A percentile compares a stretch with the other conserved stretches of the same genome.
These are phyloP conservation scores for Cryptus viduatorius DNA, from an alignment of 2,888 invertebrate genomes.

Conservation along the genomic window DNA sequence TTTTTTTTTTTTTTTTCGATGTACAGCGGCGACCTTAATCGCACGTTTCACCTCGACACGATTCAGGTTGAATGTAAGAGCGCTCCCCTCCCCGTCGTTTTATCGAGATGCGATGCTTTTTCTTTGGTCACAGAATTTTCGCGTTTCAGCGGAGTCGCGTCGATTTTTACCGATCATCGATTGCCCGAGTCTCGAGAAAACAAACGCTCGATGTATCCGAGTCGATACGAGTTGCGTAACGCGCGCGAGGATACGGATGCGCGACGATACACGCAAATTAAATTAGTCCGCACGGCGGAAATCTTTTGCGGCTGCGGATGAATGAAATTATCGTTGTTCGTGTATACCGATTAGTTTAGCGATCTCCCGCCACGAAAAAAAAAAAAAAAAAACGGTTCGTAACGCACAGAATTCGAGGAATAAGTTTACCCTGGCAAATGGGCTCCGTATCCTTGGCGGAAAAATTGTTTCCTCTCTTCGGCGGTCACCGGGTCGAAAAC, in stretches of 20 bases:
- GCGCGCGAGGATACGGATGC: conserved; percentile 35
- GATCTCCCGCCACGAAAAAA: neutral
- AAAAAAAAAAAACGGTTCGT: neutral
- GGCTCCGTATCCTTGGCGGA: conserved; percentile 87
- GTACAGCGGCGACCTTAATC: conserved; percentile 58
- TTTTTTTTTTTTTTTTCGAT: neutral
- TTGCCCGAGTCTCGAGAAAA: neutral
- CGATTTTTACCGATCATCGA: neutral
- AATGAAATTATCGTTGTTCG: conserved; percentile 6
- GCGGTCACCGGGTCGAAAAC: conserved; percentile 88
- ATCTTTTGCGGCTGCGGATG: neutral
- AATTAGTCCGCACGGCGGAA: conserved; percentile 46
- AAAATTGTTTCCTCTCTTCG: conserved; percentile 87
- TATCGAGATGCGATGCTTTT: neutral
- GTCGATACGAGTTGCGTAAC: conserved; percentile 19
- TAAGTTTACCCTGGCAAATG: conserved; percentile 88
- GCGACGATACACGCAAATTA: conserved; percentile 52
- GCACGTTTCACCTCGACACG: conserved; percentile 63
- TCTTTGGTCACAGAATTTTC: neutral
- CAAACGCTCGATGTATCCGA: neutral
- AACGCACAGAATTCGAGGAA: neutral
- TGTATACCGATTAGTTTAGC: conserved; percentile 7
- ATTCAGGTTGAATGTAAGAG: conserved; percentile 64
- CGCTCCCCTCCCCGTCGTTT: neutral
- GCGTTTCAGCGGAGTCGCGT: too few relatives aligned